Evolutionary conservation across 2,888 invertebrate genomes (phyloP).

Genomic region (Neoscelio sp.): DNA sequence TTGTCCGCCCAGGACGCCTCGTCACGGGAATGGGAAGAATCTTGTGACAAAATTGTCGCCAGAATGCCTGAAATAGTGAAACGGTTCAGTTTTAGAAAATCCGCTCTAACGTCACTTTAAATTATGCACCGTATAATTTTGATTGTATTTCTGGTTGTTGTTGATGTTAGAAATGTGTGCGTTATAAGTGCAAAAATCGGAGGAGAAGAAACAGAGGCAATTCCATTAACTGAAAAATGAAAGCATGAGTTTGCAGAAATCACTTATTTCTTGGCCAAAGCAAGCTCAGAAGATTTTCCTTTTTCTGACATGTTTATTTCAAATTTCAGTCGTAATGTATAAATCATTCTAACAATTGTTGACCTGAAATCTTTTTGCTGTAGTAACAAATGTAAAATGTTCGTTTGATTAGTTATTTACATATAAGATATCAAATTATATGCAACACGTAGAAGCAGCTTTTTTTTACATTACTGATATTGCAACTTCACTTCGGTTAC

Average conservation of each 20-base stretch:
- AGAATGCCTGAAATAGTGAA: conserved; percentile 75
- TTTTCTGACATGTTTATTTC: no score
- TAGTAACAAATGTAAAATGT: no score
- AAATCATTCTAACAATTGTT: no score
- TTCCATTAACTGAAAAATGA: conserved; percentile 55
- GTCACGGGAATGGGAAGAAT: conserved; percentile 49
- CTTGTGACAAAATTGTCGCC: conserved; percentile 74
- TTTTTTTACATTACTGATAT: no score
- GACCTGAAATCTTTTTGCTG: no score
- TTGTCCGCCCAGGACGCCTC: conserved; percentile 39
- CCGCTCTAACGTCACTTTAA: no score
- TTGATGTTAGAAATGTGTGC: conserved; percentile 53
- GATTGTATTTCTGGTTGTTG: conserved; percentile 3
- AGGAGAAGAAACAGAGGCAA: conserved; percentile 35
- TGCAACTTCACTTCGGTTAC: no score
- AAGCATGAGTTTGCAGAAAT: conserved; percentile 53
- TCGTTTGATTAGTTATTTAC: no score
- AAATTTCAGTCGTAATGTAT: no score
- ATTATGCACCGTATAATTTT: conserved; percentile 44
- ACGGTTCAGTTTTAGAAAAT: conserved; percentile 36
- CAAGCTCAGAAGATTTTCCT: conserved; percentile 21
- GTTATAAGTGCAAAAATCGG: conserved; percentile 47
- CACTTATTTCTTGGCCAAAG: conserved; percentile 1
- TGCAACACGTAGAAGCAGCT: no score
- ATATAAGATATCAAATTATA: no score